A percentile compares a stretch with the other conserved stretches of the same genome.
Evolutionary conservation across 1,140 invertebrate species (phyloP).

Genomic region (Bombyx mori): DNA sequence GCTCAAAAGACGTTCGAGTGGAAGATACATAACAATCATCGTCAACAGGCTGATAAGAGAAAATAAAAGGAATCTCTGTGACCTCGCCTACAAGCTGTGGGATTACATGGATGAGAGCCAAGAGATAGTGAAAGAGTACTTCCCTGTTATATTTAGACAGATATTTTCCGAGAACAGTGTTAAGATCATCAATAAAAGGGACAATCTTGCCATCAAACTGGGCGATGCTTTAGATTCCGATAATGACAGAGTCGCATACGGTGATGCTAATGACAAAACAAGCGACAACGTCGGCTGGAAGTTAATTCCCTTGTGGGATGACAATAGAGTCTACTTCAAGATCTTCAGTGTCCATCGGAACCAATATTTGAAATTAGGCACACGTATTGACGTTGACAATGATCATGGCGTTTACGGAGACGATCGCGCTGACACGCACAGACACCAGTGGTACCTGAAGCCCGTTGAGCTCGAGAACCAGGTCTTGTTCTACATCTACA

Average conservation of each 20-base stretch:
- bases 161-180: not conserved
- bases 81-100: constrained; percentile 3
- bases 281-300: constrained; percentile 2
- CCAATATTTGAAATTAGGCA: constrained; percentile 1
- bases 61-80: not conserved
- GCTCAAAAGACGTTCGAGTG: not conserved
- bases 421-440: not conserved
- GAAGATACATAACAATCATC: not conserved
- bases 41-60: constrained; percentile 1
- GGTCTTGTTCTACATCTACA: constrained; percentile 4
- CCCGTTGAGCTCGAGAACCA: not conserved
- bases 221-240: not conserved
- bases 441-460: constrained; percentile 4
- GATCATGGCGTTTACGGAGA: constrained; percentile 1
- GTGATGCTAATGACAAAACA: constrained; percentile 2
- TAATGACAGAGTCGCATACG: constrained; percentile 1
- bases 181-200: constrained; percentile 3
- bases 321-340: constrained; percentile 6
- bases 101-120: not conserved
- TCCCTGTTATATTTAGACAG: constrained; percentile 3
- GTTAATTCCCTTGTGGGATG: not conserved
- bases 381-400: not conserved
- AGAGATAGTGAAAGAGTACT: constrained; percentile 1
- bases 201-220: constrained; percentile 3
- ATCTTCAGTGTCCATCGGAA: not conserved